Percentiles rank a stretch among this genome's conserved stretches.
Conservation (phyloP, 1,140 invertebrate genomes). For the Drosophila simulans region DNA sequence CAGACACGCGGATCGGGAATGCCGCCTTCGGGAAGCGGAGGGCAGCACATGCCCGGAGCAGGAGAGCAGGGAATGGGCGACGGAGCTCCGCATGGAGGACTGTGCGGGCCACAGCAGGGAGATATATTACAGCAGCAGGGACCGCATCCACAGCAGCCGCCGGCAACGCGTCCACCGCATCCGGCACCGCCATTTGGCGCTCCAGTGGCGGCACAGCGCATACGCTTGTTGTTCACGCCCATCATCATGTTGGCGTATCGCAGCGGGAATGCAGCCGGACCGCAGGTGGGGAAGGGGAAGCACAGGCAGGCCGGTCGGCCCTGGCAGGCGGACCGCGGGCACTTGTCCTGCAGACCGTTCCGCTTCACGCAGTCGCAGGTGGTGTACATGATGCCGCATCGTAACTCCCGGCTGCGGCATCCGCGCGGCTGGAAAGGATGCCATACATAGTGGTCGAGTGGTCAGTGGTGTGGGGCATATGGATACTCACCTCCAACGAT, state of each 20-base stretch:
- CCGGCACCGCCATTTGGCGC: constrained; percentile 46
- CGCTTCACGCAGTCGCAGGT: constrained; percentile 90
- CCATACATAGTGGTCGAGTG: not conserved
- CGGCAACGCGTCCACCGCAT: constrained; percentile 42
- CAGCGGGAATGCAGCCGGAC: constrained; percentile 72
- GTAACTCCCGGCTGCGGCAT: constrained; percentile 88
- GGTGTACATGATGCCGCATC: constrained; percentile 88
- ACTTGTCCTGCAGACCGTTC: constrained; percentile 91
- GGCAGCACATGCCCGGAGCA: constrained; percentile 63
- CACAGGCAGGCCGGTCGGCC: constrained; percentile 89
- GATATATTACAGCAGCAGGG: constrained; percentile 2
- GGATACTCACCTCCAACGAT: constrained; percentile 73
- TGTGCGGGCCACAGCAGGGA: constrained; percentile 36
- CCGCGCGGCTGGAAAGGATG: constrained; percentile 64
- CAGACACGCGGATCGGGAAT: constrained; percentile 79
- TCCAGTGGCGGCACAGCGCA: constrained; percentile 65
- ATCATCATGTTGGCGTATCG: constrained; percentile 81
- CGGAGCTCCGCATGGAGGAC: constrained; percentile 74
- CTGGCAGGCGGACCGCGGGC: constrained; percentile 88
- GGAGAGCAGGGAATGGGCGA: constrained; percentile 70
- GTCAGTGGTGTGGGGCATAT: not conserved
- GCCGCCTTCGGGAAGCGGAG: constrained; percentile 67
- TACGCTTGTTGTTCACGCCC: constrained; percentile 78
- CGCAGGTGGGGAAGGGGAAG: constrained; percentile 88
- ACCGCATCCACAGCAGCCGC: constrained; percentile 32